Evolutionary conservation across 2,797 vertebrate genomes (phyloP), one percentile per base, ranked within the genome.

Genomic region (Diplodus puntazzo): DNA sequence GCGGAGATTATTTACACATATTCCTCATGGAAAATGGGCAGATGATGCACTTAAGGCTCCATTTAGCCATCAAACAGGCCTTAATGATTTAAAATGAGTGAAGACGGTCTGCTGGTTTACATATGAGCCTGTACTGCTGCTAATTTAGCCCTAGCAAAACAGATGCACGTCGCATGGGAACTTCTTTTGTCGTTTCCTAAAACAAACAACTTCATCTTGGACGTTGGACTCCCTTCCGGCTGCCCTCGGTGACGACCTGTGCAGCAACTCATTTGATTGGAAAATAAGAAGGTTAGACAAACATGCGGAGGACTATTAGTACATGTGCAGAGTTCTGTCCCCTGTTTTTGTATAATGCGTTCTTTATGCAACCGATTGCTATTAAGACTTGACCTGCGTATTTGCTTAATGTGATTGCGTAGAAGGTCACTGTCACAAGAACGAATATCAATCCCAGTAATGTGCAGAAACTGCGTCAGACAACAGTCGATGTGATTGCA

Each of bases 331-430:
- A 52, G n/a, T 59, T 82, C 66, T 3, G 11, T 50, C 68, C 23
- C 25, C 50, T 69, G 45, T 67, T 92, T 34, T 90, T 82, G 80
- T 83, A 58, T 90, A 85, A 89, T 87, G 75, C 63, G 46, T 50
- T 86, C n/a, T 83, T 80, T 69, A 83, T 85, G 85, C 83, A 85
- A 50, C 67, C 54, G 52, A 63, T 66, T 61, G 42, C 1, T n/a
- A 80, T 50, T 74, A n/a, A 65, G 69, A 11, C 52, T 58, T 20
- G 64, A 27, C 53, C 34, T 13, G 9, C 54, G 27, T 57, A 79
- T 89, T 92, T 89, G 77, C 72, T 54, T 90, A 83, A 86, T 77
- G 87, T 46, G 46, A 53, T 77, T 64, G 48, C 64, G 58, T 54
- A 60, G 63, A 84, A 84, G 84, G 81, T 89, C 90, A 86, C 52